These are phyloP conservation scores for Bombyx mori DNA, from an alignment of 1,140 invertebrate species.

Conservation along the genomic window DNA sequence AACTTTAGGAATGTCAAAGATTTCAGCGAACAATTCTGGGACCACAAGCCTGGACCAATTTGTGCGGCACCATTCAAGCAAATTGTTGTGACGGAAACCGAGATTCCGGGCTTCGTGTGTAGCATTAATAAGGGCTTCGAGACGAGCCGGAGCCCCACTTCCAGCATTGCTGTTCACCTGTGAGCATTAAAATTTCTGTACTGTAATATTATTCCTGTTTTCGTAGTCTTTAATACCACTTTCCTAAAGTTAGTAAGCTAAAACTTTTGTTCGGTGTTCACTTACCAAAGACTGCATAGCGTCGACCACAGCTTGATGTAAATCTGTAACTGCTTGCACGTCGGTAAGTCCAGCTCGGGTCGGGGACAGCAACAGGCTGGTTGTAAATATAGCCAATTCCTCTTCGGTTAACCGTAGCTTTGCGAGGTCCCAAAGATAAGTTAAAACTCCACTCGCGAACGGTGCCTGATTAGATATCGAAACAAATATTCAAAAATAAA, in stretches of 20 bases:
- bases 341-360: constrained; percentile 86
- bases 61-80: constrained; percentile 91
- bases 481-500: no score
- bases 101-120: constrained; percentile 1
- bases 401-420: constrained; percentile 87
- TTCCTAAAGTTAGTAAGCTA: not conserved
- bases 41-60: constrained; percentile 90
- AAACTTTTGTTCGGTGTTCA: constrained; percentile 2
- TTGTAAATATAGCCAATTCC: constrained; percentile 92
- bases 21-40: constrained; percentile 95
- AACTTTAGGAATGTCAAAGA: constrained; percentile 93
- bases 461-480: not conserved
- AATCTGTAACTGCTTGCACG: constrained; percentile 78
- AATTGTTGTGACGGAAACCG: constrained; percentile 87
- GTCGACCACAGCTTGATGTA: constrained; percentile 89
- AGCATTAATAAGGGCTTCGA: not conserved
- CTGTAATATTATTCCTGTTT: no score
- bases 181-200: not conserved
- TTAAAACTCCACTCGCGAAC: constrained; percentile 81
- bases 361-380: constrained; percentile 86
- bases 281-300: constrained; percentile 85
- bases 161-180: constrained; percentile 9
- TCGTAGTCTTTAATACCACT: not conserved
- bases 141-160: constrained; percentile 5
- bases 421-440: constrained; percentile 86